Evolutionary conservation across 2,888 invertebrate species (phyloP).

Genomic region (Steinernema scapterisci): DNA sequence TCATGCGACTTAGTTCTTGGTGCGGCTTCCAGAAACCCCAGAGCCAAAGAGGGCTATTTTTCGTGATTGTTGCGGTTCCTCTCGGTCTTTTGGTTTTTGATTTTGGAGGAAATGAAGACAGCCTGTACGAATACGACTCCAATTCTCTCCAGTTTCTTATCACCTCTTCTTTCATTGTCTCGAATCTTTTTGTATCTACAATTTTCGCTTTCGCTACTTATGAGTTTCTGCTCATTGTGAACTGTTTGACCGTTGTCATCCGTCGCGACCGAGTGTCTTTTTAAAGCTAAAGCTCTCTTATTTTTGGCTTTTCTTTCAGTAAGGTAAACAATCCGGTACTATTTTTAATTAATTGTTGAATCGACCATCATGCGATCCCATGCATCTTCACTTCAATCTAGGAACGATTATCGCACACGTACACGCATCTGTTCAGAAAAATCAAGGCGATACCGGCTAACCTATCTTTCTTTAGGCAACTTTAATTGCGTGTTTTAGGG

Average conservation of each 20-base stretch:
- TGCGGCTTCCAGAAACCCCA: not conserved
- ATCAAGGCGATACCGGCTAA: too few relatives aligned
- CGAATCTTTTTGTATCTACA: constrained; percentile 1
- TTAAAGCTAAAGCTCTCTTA: not conserved
- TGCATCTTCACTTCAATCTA: too few relatives aligned
- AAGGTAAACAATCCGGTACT: not conserved
- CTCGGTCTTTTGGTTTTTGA: not conserved
- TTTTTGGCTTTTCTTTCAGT: not conserved
- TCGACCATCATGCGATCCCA: too few relatives aligned
- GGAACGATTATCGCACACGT: too few relatives aligned
- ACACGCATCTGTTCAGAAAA: too few relatives aligned
- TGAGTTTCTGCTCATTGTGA: not conserved
- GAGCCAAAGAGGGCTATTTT: not conserved
- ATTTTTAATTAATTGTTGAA: too few relatives aligned
- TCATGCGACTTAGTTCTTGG: not conserved
- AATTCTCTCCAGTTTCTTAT: not conserved
- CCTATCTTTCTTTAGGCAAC: too few relatives aligned
- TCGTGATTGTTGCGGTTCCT: not conserved
- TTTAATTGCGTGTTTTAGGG: too few relatives aligned
- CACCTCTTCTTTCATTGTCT: not conserved
- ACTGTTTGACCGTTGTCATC: not conserved
- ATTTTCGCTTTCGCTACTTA: not conserved
- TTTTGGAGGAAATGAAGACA: not conserved
- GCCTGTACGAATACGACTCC: not conserved
- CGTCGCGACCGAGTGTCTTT: not conserved